Conservation (phyloP, 2,888 invertebrate species). For the Nephrotoma appendiculata region DNA sequence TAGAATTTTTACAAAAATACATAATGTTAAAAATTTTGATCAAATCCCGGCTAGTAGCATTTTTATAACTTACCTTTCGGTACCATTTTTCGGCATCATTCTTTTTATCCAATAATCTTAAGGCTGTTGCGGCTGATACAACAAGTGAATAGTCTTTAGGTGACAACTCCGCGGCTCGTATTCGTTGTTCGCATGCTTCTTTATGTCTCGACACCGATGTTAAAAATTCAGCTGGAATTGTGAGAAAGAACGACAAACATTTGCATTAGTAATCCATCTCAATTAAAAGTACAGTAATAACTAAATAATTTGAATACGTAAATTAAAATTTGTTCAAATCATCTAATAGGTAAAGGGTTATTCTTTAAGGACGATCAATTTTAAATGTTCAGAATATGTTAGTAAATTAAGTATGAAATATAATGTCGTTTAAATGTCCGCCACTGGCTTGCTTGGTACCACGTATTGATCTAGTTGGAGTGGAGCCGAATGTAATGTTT, state of each 20-base stretch:
- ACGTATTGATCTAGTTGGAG: too few species aligned
- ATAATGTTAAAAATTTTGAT: background rate
- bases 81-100: slow-evolving; percentile 80
- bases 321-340: too few species aligned
- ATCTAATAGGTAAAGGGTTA: too few species aligned
- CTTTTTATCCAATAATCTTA: slow-evolving; percentile 67
- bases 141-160: slow-evolving; percentile 70
- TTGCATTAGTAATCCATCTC: too few species aligned
- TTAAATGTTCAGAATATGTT: too few species aligned
- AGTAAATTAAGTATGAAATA: too few species aligned
- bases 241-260: background rate
- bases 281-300: too few species aligned
- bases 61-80: slow-evolving; percentile 42
- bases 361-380: too few species aligned
- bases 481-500: too few species aligned
- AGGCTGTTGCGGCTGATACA: slow-evolving; percentile 76
- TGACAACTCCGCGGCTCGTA: slow-evolving; percentile 61
- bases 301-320: too few species aligned
- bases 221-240: slow-evolving; percentile 67
- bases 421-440: too few species aligned
- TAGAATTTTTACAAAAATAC: slow-evolving; percentile 11
- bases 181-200: slow-evolving; percentile 70
- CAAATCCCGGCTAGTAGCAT: background rate
- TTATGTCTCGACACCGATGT: slow-evolving; percentile 60
- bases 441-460: too few species aligned